Conservation (phyloP, 1,140 invertebrate genomes). For the Antheraea pernyi region DNA sequence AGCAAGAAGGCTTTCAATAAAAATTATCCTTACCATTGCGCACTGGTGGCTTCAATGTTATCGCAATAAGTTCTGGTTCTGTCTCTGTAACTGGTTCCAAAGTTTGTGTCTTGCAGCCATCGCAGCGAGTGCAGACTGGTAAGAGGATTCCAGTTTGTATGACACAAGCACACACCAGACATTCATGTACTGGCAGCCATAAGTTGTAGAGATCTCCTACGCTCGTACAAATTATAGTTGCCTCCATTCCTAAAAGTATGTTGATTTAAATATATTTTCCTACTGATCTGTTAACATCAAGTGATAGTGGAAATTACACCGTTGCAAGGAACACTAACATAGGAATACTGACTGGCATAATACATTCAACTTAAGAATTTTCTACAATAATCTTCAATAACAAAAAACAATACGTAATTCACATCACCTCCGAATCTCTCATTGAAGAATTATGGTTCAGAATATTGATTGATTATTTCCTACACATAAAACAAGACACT, state of each 20-base stretch:
- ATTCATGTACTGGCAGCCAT: slow-evolving; percentile 24
- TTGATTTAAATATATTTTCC: neutral
- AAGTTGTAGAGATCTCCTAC: slow-evolving; percentile 38
- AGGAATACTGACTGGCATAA: too few species aligned
- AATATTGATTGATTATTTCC: too few species aligned
- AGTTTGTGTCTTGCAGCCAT: slow-evolving; percentile 23
- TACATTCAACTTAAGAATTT: too few species aligned
- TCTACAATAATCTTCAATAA: too few species aligned
- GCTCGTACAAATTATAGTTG: slow-evolving; percentile 24
- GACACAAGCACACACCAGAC: slow-evolving; percentile 49
- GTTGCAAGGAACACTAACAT: too few species aligned
- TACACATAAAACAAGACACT: too few species aligned
- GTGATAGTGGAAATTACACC: too few species aligned
- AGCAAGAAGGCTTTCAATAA: neutral
- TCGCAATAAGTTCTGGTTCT: neutral
- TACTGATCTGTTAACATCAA: too few species aligned
- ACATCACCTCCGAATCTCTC: too few species aligned
- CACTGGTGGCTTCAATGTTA: neutral
- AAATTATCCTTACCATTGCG: neutral
- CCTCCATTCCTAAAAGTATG: slow-evolving; percentile 23
- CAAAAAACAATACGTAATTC: too few species aligned
- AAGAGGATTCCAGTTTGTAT: slow-evolving; percentile 27
- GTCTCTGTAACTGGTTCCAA: slow-evolving; percentile 8
- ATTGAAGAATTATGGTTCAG: too few species aligned
- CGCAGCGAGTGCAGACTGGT: slow-evolving; percentile 46